These are phyloP conservation scores for Hypselothyrea guttata DNA, from an alignment of 2,888 invertebrate genomes.

Conservation along the genomic window DNA sequence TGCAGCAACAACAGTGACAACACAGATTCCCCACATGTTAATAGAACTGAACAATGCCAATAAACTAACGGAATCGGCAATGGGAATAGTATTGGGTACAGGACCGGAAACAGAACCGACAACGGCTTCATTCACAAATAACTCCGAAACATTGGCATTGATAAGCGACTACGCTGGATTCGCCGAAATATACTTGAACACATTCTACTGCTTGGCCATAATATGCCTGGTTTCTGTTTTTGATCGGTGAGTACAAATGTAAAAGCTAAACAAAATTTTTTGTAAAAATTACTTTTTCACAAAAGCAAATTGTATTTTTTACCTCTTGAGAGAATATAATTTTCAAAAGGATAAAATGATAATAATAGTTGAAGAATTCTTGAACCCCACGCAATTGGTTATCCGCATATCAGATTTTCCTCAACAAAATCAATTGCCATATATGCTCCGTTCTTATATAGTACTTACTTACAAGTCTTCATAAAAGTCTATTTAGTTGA, in stretches of 20 bases:
- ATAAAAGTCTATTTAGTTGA: conserved; percentile 25
- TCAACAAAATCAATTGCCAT: no score
- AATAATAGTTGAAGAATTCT: no score
- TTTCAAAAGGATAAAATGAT: no score
- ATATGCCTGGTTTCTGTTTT: conserved; percentile 84
- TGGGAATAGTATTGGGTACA: conserved; percentile 12
- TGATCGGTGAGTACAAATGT: conserved; percentile 83
- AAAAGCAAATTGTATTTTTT: no score
- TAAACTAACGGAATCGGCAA: conserved; percentile 42
- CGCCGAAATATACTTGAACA: conserved; percentile 81
- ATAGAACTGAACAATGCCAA: conserved; percentile 60
- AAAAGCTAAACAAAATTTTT: no score
- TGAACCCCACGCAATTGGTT: no score
- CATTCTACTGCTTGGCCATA: conserved; percentile 84
- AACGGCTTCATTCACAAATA: conserved; percentile 21
- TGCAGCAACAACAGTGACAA: conserved; percentile 34
- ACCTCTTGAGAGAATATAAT: no score
- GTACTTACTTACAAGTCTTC: no score
- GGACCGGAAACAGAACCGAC: conserved; percentile 10
- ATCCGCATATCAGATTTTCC: no score
- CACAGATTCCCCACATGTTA: conserved; percentile 40
- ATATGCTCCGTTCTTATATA: no score
- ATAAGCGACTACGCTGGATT: conserved; percentile 81
- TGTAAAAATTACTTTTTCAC: no score
- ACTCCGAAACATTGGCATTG: conserved; percentile 50